phyloP scores from a whole-genome alignment of 2,113 vertebrate species.

The Lophius piscatorius region DNA sequence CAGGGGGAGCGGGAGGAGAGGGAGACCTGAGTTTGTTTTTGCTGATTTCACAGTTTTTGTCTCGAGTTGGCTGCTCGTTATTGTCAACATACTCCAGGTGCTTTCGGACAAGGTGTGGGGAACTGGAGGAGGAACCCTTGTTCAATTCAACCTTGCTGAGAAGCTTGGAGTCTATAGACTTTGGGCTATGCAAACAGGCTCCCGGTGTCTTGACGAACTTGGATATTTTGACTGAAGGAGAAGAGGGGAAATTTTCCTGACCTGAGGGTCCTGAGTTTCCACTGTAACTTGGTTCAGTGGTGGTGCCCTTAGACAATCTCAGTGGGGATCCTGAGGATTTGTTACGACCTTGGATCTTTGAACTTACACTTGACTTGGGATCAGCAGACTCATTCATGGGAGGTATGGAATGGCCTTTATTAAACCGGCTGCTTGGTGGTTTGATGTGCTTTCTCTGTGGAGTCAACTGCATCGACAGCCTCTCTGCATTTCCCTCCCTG shows the following conservation, averaged over 20 bases:
- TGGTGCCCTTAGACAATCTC: slow-evolving; percentile 65
- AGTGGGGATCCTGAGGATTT: slow-evolving; percentile 80
- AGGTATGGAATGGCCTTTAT: slow-evolving; percentile 74
- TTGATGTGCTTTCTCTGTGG: slow-evolving; percentile 79
- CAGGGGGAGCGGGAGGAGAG: slow-evolving; percentile 84
- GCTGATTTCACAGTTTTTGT: slow-evolving; percentile 76
- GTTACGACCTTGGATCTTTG: slow-evolving; percentile 83
- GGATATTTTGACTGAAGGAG: slow-evolving; percentile 80
- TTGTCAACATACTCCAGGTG: slow-evolving; percentile 67
- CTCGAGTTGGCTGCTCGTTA: slow-evolving; percentile 82
- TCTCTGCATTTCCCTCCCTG: slow-evolving; percentile 63
- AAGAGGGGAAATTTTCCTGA: slow-evolving; percentile 79
- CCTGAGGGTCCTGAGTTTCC: slow-evolving; percentile 49
- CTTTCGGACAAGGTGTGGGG: slow-evolving; percentile 72
- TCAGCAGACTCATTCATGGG: slow-evolving; percentile 52
- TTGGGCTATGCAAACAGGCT: slow-evolving; percentile 69
- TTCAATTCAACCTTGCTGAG: slow-evolving; percentile 62
- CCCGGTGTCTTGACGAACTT: slow-evolving; percentile 80
- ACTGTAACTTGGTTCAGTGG: slow-evolving; percentile 52
- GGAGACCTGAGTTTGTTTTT: slow-evolving; percentile 78
- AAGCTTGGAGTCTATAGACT: slow-evolving; percentile 62
- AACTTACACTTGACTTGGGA: slow-evolving; percentile 77
- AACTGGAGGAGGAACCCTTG: slow-evolving; percentile 68
- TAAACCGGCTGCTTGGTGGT: slow-evolving; percentile 56
- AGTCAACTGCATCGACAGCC: slow-evolving; percentile 63